Percentiles rank a stretch among this genome's conserved stretches.
Conservation (phyloP, 37 sponge, comb jelly and placozoan species). For the Beroe forskalii region DNA sequence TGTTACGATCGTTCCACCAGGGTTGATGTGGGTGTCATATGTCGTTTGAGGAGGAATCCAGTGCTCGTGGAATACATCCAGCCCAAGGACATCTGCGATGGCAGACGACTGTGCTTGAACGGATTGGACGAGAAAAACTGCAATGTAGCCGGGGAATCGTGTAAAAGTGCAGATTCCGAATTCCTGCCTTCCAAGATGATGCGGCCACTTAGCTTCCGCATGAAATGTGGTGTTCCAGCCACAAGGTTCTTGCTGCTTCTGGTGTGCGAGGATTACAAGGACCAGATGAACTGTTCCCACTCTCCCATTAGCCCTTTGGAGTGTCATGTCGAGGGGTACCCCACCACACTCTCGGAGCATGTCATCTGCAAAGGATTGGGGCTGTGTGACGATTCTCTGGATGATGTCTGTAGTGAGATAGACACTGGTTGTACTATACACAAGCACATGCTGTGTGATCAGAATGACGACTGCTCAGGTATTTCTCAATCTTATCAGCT, state of each 20-base stretch:
- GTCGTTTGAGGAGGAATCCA: too few species aligned
- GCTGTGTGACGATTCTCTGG: neutral
- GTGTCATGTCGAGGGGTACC: conserved; percentile 1
- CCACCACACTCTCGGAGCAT: neutral
- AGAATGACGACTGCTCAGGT: neutral
- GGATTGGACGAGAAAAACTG: too few species aligned
- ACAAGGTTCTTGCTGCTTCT: neutral
- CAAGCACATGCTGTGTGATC: neutral
- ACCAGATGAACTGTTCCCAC: neutral
- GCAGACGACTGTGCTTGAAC: too few species aligned
- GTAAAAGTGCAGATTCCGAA: too few species aligned
- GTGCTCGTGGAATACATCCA: too few species aligned
- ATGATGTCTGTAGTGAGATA: neutral
- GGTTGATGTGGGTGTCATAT: too few species aligned
- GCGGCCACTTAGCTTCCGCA: too few species aligned
- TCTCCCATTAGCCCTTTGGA: neutral
- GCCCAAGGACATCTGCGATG: too few species aligned
- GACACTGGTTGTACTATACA: neutral
- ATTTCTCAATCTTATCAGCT: too few species aligned
- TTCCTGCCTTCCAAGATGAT: too few species aligned
- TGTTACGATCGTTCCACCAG: too few species aligned
- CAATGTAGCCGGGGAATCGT: too few species aligned
- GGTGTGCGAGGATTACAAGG: neutral
- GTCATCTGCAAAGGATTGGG: neutral
- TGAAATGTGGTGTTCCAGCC: neutral